Conservation (phyloP, 2,888 invertebrate species). For the Tenthredo livida region DNA sequence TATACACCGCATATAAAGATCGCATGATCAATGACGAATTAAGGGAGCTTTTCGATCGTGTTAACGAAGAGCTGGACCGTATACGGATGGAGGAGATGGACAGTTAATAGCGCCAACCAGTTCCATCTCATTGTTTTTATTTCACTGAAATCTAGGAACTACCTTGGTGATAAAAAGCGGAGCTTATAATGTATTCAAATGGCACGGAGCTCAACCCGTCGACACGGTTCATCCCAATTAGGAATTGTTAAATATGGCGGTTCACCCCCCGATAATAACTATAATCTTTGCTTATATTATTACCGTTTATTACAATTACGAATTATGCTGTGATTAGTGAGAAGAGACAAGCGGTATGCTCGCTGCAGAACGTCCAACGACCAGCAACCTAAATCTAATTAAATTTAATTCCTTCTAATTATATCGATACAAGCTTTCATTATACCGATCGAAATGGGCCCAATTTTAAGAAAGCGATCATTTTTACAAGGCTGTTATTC, state of each 20-base stretch:
- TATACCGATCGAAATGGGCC: slow-evolving; percentile 54
- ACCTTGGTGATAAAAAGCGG: slow-evolving; percentile 35
- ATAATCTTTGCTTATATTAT: slow-evolving; percentile 73
- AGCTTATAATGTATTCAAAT: slow-evolving; percentile 51
- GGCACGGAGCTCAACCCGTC: not conserved
- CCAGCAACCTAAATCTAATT: slow-evolving; percentile 69
- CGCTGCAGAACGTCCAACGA: not conserved
- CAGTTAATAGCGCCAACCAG: not conserved
- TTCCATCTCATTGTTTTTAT: not conserved
- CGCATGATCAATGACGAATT: slow-evolving; percentile 1
- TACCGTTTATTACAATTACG: slow-evolving; percentile 64
- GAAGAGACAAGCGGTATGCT: not conserved
- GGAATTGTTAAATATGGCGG: slow-evolving; percentile 57
- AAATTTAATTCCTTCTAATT: slow-evolving; percentile 69
- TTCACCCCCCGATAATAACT: slow-evolving; percentile 66
- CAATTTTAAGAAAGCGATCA: not conserved
- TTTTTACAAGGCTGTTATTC: not conserved
- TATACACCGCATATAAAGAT: not conserved
- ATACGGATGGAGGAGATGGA: not conserved
- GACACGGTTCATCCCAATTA: slow-evolving; percentile 55
- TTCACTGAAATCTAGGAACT: slow-evolving; percentile 10
- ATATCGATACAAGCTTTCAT: slow-evolving; percentile 65
- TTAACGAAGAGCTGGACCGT: not conserved
- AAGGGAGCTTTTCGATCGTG: not conserved
- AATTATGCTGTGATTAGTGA: not conserved